Conservation (phyloP, 2,797 vertebrate species). For the Enteromius paludinosus region DNA sequence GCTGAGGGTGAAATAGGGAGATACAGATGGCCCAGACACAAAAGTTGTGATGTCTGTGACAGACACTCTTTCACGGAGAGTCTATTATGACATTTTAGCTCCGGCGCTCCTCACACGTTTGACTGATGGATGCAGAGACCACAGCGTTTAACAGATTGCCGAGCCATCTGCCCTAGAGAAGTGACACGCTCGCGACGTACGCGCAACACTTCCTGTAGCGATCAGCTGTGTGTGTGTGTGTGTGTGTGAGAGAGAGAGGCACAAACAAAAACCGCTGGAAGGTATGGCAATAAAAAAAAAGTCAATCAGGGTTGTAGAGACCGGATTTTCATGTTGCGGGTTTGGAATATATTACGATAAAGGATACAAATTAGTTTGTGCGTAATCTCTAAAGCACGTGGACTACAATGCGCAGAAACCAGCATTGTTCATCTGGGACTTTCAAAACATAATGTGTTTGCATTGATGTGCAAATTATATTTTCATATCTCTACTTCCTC, state of each 20-base stretch:
- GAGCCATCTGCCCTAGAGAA: constrained; percentile 52
- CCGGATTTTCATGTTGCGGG: neutral
- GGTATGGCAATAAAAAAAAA: neutral
- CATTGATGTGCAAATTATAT: constrained; percentile 26
- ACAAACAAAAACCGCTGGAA: constrained; percentile 7
- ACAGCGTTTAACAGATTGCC: constrained; percentile 53
- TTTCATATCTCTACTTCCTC: constrained; percentile 42
- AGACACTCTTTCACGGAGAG: constrained; percentile 48
- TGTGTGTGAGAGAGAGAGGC: neutral
- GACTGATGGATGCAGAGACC: constrained; percentile 52
- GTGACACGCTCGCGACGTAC: neutral
- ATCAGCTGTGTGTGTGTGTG: constrained; percentile 11
- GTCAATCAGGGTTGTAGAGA: neutral
- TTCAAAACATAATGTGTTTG: neutral
- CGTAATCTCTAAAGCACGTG: neutral
- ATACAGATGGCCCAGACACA: constrained; percentile 56
- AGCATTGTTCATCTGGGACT: neutral
- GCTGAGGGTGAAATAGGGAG: constrained; percentile 33
- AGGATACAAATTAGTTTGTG: constrained; percentile 22
- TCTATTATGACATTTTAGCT: constrained; percentile 58
- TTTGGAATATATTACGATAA: constrained; percentile 14
- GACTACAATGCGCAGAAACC: neutral
- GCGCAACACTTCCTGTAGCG: constrained; percentile 46
- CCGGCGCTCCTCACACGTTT: constrained; percentile 47
- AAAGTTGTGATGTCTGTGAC: constrained; percentile 59